Evolutionary conservation across 1,140 invertebrate genomes (phyloP), one percentile per base, ranked within the genome.

Genomic region (Procambarus clarkii): DNA sequence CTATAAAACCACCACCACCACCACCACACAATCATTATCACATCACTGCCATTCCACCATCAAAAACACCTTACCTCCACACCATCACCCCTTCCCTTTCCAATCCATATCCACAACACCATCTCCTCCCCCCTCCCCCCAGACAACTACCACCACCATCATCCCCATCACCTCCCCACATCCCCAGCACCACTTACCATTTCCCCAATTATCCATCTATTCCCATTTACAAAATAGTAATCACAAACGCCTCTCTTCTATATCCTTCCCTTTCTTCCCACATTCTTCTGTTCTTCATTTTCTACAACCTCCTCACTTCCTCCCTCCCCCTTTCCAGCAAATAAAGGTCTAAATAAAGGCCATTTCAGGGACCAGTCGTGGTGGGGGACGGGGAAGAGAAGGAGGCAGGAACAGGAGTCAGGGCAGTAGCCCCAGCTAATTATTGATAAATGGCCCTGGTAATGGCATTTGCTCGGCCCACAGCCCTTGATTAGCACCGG

Each of bases 391-490:
- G 11, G 46, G 54, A 44, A 79, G 77, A 77, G 76, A 18, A 21
- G 1, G 3, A 64, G 60, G 2, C 4, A 18, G 60, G 9, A 64
- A 15, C 18, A 44, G 11, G 77, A 48, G 34, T 18, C 2, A 21
- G 78, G 78, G 45, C 8, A 80, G 78, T 80, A 34, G 50, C 44
- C 45, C 15, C 77, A 79, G 77, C 15, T 79, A 91, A 91, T 91
- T 85, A 91, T 91, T 91, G 88, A 91, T 91, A 60, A 76, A 91
- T 91, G 24, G 74, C 88, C 21, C 8, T 4, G 82, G 48, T 91
- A 91, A 91, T 91, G 88, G 58, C 88, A 91, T 91, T 91, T 91
- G 88, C 77, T 58, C 82, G 50, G 48, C 44, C 88, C 88, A 85
- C 88, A 91, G 44, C n/a, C 88, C 46, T 50, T 91, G 76, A 85